Conservation (phyloP, 2,113 vertebrate species). For the Mungos mungo region DNA sequence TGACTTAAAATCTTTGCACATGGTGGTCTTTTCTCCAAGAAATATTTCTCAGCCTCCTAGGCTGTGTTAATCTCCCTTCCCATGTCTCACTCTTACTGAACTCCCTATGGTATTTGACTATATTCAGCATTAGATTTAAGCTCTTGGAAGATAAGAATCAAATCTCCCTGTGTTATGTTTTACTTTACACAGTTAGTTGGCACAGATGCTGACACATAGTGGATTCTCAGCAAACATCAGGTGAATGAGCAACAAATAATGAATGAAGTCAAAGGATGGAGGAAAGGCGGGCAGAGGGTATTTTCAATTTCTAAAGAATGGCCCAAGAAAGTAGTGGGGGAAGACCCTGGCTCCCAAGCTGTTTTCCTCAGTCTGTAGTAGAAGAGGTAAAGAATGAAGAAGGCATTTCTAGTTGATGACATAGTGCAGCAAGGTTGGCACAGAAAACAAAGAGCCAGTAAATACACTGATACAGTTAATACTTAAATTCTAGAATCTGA, state of each 20-base stretch:
- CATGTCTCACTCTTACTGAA: not conserved
- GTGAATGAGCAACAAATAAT: not conserved
- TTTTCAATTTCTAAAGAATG: not conserved
- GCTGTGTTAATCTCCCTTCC: not conserved
- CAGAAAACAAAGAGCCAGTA: slow-evolving; percentile 13
- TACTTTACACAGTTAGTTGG: not conserved
- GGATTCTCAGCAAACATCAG: not conserved
- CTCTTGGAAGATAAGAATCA: not conserved
- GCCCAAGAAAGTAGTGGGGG: not conserved
- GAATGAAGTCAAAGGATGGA: not conserved
- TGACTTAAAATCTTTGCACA: not conserved
- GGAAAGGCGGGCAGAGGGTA: not conserved
- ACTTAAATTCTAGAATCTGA: slow-evolving; percentile 47
- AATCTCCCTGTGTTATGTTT: not conserved
- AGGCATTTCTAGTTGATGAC: not conserved
- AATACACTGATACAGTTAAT: not conserved
- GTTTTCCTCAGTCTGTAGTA: not conserved
- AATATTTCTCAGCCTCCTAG: not conserved
- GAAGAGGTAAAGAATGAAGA: not conserved
- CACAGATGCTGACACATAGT: not conserved
- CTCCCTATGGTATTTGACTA: not conserved
- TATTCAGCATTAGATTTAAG: not conserved
- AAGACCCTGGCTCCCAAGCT: not conserved
- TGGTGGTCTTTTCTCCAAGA: not conserved
- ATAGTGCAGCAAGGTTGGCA: not conserved